Conservation (phyloP, 2,888 invertebrate species). For the Carcina quercana region DNA sequence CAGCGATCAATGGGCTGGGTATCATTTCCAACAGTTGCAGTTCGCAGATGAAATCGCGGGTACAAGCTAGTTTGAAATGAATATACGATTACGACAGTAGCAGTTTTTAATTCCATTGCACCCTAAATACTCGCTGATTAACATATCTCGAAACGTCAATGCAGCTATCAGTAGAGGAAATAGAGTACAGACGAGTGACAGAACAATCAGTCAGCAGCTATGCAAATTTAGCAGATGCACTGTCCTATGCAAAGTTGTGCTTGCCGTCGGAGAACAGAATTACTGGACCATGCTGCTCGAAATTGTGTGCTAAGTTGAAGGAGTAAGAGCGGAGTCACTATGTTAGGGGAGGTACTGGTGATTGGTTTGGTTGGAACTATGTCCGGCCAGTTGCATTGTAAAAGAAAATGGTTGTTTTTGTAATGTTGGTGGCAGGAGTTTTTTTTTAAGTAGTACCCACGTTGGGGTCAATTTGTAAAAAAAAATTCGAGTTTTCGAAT, state of each 20-base stretch:
- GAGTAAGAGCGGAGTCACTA: not conserved
- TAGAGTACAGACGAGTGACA: constrained; percentile 22
- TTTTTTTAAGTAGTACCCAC: too few relatives aligned
- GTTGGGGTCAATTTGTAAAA: too few relatives aligned
- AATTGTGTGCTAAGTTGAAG: not conserved
- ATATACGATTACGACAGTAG: too few relatives aligned
- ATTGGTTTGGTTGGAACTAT: not conserved
- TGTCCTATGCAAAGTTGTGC: not conserved
- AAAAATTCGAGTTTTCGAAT: too few relatives aligned
- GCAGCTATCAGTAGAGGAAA: constrained; percentile 7
- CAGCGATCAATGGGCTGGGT: too few relatives aligned
- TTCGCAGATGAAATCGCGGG: too few relatives aligned
- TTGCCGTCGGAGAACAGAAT: not conserved
- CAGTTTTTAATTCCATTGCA: too few relatives aligned
- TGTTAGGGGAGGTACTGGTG: not conserved
- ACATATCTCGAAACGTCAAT: too few relatives aligned
- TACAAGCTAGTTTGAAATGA: too few relatives aligned
- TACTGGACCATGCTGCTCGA: not conserved
- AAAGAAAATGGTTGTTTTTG: not conserved
- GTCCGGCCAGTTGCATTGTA: constrained; percentile 1
- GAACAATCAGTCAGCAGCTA: constrained; percentile 43
- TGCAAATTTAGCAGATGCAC: constrained; percentile 41
- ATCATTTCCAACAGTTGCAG: too few relatives aligned
- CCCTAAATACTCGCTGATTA: too few relatives aligned
- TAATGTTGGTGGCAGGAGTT: too few relatives aligned